These are phyloP conservation scores for Gryllus bimaculatus DNA, from an alignment of 1,140 invertebrate genomes.

Conservation along the genomic window DNA sequence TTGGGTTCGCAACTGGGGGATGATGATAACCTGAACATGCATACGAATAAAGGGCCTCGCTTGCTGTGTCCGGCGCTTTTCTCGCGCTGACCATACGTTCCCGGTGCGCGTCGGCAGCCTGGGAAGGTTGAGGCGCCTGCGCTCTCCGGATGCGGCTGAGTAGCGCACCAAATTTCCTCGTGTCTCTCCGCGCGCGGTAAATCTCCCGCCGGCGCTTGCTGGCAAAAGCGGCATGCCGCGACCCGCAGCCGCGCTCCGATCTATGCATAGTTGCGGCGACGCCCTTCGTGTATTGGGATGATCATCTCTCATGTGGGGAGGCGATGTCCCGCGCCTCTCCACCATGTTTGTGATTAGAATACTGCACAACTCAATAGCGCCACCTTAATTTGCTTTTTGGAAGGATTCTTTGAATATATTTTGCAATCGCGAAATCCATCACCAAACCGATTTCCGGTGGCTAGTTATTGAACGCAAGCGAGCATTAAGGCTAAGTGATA, in stretches of 20 bases:
- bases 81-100: conserved; percentile 85
- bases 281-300: no score
- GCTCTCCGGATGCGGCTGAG: conserved; percentile 91
- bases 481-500: no score
- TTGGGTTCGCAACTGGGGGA: conserved; percentile 95
- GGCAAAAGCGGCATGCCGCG: no score
- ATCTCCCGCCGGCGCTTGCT: conserved; percentile 83
- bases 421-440: no score
- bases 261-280: no score
- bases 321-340: conserved; percentile 77
- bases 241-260: no score
- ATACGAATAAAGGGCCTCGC: no score
- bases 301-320: no score
- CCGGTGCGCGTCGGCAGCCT: conserved; percentile 86
- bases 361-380: conserved; percentile 45
- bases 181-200: conserved; percentile 86
- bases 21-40: conserved; percentile 98
- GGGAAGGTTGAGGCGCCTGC: conserved; percentile 79
- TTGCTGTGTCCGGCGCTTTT: conserved; percentile 79
- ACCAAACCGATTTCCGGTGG: no score
- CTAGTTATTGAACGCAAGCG: no score
- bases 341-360: conserved; percentile 67
- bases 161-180: conserved; percentile 88
- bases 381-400: no score
- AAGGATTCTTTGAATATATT: no score